phyloP scores from a whole-genome alignment of 2,113 vertebrate genomes.

The Macquaria ambigua region DNA sequence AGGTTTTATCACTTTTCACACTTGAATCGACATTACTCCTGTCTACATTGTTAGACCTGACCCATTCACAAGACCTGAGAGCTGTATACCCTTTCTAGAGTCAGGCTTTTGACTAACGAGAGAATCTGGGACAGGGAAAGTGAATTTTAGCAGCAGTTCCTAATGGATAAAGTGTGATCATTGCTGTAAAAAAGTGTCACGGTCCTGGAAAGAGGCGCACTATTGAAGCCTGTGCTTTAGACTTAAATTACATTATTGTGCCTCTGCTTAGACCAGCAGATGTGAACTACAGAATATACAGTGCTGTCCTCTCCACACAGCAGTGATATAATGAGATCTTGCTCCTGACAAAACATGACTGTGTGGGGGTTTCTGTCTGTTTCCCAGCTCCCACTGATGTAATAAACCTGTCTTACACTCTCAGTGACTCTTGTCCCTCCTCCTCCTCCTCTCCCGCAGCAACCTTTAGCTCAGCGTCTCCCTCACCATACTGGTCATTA shows the following conservation, averaged over 20 bases:
- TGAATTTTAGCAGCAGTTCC: slow-evolving; percentile 30
- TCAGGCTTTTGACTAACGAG: background rate
- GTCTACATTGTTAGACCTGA: slow-evolving; percentile 33
- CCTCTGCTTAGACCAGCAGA: slow-evolving; percentile 34
- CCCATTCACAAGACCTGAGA: slow-evolving; percentile 14
- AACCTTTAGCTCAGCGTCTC: slow-evolving; percentile 58
- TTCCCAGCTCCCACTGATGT: slow-evolving; percentile 59
- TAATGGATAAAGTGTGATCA: slow-evolving; percentile 60
- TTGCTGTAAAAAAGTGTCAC: slow-evolving; percentile 20
- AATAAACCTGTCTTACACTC: slow-evolving; percentile 67
- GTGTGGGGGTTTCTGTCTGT: slow-evolving; percentile 42
- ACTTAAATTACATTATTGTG: slow-evolving; percentile 53
- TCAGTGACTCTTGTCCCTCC: slow-evolving; percentile 55
- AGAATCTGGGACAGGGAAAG: slow-evolving; percentile 33
- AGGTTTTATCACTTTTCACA: slow-evolving; percentile 20
- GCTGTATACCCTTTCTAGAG: background rate
- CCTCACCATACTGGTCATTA: slow-evolving; percentile 78
- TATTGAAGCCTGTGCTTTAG: slow-evolving; percentile 33
- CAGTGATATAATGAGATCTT: slow-evolving; percentile 46
- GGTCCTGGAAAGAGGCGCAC: background rate
- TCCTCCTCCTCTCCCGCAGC: slow-evolving; percentile 44
- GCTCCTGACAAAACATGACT: slow-evolving; percentile 46
- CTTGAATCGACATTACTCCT: slow-evolving; percentile 35
- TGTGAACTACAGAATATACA: slow-evolving; percentile 30
- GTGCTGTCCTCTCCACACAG: slow-evolving; percentile 10